These are phyloP conservation scores for Leptarthrus brevirostris DNA, from an alignment of 2,888 invertebrate species.

Conservation along the genomic window DNA sequence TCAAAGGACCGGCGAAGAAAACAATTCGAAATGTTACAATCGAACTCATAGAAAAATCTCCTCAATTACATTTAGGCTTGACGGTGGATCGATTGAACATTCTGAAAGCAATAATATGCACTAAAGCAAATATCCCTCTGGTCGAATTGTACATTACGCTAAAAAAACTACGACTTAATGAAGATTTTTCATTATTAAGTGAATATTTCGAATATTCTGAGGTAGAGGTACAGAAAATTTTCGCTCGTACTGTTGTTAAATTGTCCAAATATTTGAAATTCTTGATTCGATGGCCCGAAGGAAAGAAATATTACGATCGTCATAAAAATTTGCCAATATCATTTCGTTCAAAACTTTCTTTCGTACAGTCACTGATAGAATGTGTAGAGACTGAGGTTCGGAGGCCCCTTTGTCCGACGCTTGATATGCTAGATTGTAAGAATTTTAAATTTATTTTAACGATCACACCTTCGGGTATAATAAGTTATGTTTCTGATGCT, in stretches of 20 bases:
- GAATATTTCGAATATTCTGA: conserved; percentile 64
- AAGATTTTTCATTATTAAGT: conserved; percentile 62
- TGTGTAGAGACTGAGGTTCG: conserved; percentile 65
- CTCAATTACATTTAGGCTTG: conserved; percentile 61
- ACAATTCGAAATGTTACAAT: conserved; percentile 63
- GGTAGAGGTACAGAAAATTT: conserved; percentile 61
- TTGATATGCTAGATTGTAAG: conserved; percentile 60
- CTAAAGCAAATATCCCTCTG: conserved; percentile 60
- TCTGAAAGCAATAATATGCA: conserved; percentile 62
- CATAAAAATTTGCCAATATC: conserved; percentile 64
- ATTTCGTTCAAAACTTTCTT: conserved; percentile 63
- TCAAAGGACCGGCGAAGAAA: conserved; percentile 61
- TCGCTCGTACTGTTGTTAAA: conserved; percentile 60
- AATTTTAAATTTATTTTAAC: conserved; percentile 65
- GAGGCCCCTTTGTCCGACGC: conserved; percentile 57
- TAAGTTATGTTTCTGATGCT: conserved; percentile 64
- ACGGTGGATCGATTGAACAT: conserved; percentile 59
- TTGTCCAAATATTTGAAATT: conserved; percentile 62
- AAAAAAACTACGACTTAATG: conserved; percentile 64
- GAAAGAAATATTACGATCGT: conserved; percentile 63
- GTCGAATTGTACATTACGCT: conserved; percentile 63
- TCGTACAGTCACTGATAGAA: conserved; percentile 65
- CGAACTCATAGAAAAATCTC: conserved; percentile 62
- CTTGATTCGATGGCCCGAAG: conserved; percentile 64
- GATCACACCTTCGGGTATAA: conserved; percentile 64